Evolutionary conservation across 2,888 invertebrate species (phyloP).

Genomic region (Abscondita cerata): DNA sequence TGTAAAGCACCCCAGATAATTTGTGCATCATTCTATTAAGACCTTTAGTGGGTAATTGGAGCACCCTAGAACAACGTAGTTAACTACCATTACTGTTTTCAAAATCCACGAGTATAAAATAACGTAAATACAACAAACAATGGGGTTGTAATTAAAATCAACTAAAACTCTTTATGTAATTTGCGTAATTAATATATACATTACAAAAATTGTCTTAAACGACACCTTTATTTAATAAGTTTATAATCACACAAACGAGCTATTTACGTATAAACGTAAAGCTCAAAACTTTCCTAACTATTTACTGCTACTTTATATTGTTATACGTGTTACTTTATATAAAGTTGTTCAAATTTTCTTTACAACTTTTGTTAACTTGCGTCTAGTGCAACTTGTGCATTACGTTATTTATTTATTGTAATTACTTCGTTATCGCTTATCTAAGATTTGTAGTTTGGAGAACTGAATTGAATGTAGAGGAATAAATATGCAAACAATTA

Average conservation of each 20-base stretch:
- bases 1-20: background rate
- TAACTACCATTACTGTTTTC: constrained; percentile 4
- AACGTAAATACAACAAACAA: background rate
- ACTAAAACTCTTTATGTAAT: background rate
- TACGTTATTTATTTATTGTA: too few relatives aligned
- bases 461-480: background rate
- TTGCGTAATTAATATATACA: constrained; percentile 1
- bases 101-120: background rate
- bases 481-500: background rate
- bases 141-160: constrained; percentile 2
- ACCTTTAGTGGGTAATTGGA: constrained; percentile 2
- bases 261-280: too few relatives aligned
- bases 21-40: background rate
- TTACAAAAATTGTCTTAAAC: background rate
- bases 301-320: too few relatives aligned
- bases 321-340: too few relatives aligned
- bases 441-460: background rate
- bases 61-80: background rate
- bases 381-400: too few relatives aligned
- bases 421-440: too few relatives aligned
- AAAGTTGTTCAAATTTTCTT: too few relatives aligned
- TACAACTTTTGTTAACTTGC: too few relatives aligned
- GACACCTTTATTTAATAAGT: background rate
- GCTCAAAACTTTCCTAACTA: too few relatives aligned
- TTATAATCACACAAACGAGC: too few relatives aligned